Evolutionary conservation across 2,888 invertebrate genomes (phyloP), one percentile per base, ranked within the genome.

Genomic region (Phyto melanocephala): DNA sequence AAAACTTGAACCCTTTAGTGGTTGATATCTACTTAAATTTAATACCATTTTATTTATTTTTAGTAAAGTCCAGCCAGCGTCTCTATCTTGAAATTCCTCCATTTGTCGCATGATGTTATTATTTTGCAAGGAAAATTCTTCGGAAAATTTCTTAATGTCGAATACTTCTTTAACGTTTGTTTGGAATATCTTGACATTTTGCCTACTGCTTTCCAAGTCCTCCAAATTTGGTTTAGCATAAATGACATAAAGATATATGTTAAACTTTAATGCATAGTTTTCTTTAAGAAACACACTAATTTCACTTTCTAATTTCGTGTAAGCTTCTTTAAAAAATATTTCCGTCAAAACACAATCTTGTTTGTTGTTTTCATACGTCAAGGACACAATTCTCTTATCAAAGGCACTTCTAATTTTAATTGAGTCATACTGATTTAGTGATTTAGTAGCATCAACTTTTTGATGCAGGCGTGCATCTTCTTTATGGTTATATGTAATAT

Each of bases 21-120:
- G 68, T 42, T 70, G 68, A 20, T 70, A 70, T 45, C 42, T 70
- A 10, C 13, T n/a, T 42, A 70, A 20, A 17, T 70, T 56, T n/a
- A 56, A 42, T 7, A 33, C 28, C 0, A 70, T 24, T 56, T 56
- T 54, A 11, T 42, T 20, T 1, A 67, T 6, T 6, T 40, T 22
- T 0, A 71, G 0, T 20, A 47, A 22, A 47, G 35, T 17, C 56
- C 47, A 72, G 2, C 62, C 24, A 13, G 56, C 13, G 5, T 47
- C 20, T 22, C n/a, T 70, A 0, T 8, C 10, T 4, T 58, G 58
- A 35, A 70, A 70, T 6, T 70, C 45, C 5, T 58, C 35, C 22
- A 22, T 15, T 47, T 20, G n/a, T 13, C n/a, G 28, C 20, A 33
- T 10, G 1, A 70, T 35, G n/a, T 35, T 47, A 0, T 58, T 33